Evolutionary conservation across 2,888 invertebrate species (phyloP).

Genomic region (Priocnemis perturbator): DNA sequence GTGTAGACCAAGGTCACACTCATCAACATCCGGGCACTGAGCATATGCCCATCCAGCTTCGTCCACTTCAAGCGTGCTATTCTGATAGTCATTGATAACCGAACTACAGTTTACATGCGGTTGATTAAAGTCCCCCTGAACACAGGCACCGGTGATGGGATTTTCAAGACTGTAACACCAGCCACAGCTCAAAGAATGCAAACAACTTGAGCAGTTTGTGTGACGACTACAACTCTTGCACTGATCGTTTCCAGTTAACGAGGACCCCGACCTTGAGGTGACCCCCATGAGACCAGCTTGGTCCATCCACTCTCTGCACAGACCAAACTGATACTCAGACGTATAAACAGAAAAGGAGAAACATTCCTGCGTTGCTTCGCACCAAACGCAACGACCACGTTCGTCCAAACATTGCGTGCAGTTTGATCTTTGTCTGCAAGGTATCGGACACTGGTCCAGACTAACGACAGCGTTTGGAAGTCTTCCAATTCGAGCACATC

Average conservation of each 20-base stretch:
- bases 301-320: slow-evolving; percentile 95
- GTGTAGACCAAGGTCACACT: slow-evolving; percentile 91
- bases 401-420: slow-evolving; percentile 91
- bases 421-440: slow-evolving; percentile 86
- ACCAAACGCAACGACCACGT: slow-evolving; percentile 95
- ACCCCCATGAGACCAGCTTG: slow-evolving; percentile 79
- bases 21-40: slow-evolving; percentile 94
- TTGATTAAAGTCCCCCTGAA: slow-evolving; percentile 90
- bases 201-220: slow-evolving; percentile 86
- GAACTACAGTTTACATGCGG: slow-evolving; percentile 84
- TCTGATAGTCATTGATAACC: slow-evolving; percentile 78
- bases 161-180: slow-evolving; percentile 95
- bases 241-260: slow-evolving; percentile 77
- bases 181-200: slow-evolving; percentile 91
- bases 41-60: slow-evolving; percentile 94
- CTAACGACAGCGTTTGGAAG: slow-evolving; percentile 82
- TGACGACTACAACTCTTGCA: slow-evolving; percentile 89
- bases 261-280: slow-evolving; percentile 66
- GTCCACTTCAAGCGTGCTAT: slow-evolving; percentile 75
- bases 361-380: slow-evolving; percentile 93
- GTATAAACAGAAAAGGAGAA: slow-evolving; percentile 97
- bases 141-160: slow-evolving; percentile 90
- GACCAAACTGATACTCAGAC: slow-evolving; percentile 94
- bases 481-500: slow-evolving; percentile 88
- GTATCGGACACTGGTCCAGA: slow-evolving; percentile 84